Base-by-base conservation (phyloP, 2,113 vertebrate genomes). In the Xenopus laevis region DNA sequence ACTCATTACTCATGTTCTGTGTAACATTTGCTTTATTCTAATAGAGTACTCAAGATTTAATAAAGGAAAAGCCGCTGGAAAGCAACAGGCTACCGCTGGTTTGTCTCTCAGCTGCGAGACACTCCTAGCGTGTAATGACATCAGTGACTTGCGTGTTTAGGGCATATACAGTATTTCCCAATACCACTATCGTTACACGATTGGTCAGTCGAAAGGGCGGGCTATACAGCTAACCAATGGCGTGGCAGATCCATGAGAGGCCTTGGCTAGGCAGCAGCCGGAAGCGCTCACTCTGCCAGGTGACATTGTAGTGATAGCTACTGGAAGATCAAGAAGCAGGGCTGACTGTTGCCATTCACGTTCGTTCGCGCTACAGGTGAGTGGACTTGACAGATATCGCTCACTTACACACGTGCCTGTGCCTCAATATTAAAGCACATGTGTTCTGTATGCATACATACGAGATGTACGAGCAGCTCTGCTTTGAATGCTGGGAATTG, bases 301-400 rank as follows among this genome's bases (percentile, higher is more conserved):
- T 73, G 71, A 73, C 71, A 73, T 65, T 73, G 71, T 40, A 9
- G 30, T 10, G 21, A 2, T 23, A 13, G 17, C 53, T 55, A 17
- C 53, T n/a, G 47, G 4, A 9, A 50, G 47, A 50, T 1, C 1
- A 12, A 13, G 12, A 50, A 4, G 1, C 53, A 16, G 53, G 53
- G 15, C 1, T 55, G 7, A 55, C 7, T 2, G 4, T n/a, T 55
- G 53, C 33, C 33, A 18, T 55, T 55, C 16, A 16, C 53, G 5
- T 13, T 3, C 16, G 9, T 55, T 55, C 53, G 15, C 9, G 15
- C 17, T 55, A 8, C 16, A 17, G 53, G 53, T 55, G 17, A 55
- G 53, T 55, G 17, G 17, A n/a, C 16, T 1, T 55, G 15, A 16
- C 3, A 55, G 15, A n/a, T 55, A 40, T 40, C 8, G 5, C 33